Conservation (phyloP, 1,140 invertebrate species). For the Bilobella aurantiaca region DNA sequence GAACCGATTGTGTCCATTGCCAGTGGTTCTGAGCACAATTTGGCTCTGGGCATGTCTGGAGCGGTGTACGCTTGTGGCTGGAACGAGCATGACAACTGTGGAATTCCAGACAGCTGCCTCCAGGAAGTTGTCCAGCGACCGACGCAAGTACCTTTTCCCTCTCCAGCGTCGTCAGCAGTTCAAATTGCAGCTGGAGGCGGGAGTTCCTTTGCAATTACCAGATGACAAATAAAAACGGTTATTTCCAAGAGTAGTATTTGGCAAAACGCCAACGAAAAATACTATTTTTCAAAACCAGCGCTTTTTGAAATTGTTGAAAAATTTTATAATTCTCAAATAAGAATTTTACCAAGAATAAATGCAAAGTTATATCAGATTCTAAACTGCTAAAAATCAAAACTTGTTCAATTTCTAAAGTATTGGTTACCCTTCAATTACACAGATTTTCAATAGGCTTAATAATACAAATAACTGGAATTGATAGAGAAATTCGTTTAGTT, state of each 20-base stretch:
- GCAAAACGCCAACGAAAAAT: too few relatives aligned
- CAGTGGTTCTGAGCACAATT: conserved; percentile 30
- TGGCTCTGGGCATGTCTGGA: conserved; percentile 22
- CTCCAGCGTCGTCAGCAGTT: background rate
- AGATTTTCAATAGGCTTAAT: background rate
- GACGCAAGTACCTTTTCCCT: conserved; percentile 17
- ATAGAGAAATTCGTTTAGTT: background rate
- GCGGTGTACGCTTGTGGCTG: conserved; percentile 32
- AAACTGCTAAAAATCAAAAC: background rate
- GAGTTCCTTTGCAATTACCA: conserved; percentile 24
- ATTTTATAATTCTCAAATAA: too few relatives aligned
- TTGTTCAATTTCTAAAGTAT: background rate
- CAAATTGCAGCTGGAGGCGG: conserved; percentile 29
- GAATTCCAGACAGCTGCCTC: conserved; percentile 9
- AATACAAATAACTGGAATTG: background rate
- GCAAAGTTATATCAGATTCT: too few relatives aligned
- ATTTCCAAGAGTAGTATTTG: too few relatives aligned
- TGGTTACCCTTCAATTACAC: background rate
- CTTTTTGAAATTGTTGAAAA: too few relatives aligned
- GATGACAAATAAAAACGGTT: too few relatives aligned
- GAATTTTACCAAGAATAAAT: too few relatives aligned
- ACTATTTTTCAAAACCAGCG: too few relatives aligned
- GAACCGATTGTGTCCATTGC: conserved; percentile 20
- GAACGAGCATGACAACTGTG: conserved; percentile 36
- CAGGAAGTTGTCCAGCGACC: conserved; percentile 18